Evolutionary conservation across 1,140 invertebrate species (phyloP).

Genomic region (Gyrodactylus salaris): DNA sequence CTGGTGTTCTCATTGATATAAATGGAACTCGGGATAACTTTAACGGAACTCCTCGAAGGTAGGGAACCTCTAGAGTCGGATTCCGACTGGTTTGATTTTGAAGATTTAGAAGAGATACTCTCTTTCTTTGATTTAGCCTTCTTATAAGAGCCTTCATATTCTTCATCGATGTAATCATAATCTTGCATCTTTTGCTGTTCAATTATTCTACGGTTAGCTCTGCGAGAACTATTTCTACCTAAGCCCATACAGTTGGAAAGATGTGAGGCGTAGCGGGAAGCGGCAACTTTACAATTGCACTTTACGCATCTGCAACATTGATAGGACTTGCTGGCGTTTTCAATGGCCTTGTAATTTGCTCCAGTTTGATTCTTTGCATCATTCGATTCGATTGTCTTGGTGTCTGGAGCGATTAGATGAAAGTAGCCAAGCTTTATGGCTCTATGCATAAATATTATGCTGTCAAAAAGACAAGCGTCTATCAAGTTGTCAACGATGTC

Average conservation of each 20-base stretch:
- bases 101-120: background rate
- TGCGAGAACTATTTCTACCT: background rate
- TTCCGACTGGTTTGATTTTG: background rate
- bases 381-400: background rate
- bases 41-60: background rate
- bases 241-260: constrained; percentile 5
- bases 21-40: background rate
- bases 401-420: background rate
- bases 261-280: background rate
- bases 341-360: background rate
- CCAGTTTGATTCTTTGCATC: background rate
- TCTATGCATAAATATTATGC: constrained; percentile 2
- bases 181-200: background rate
- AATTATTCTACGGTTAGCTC: background rate
- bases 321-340: no score
- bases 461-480: background rate
- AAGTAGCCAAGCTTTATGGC: constrained; percentile 1
- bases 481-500: background rate
- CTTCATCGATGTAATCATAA: background rate
- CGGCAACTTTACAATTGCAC: background rate
- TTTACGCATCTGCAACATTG: background rate
- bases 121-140: background rate
- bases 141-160: background rate
- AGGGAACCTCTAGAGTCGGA: background rate
- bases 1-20: background rate